Evolutionary conservation across 2,888 invertebrate species (phyloP).

Genomic region (Macrophya annulata): DNA sequence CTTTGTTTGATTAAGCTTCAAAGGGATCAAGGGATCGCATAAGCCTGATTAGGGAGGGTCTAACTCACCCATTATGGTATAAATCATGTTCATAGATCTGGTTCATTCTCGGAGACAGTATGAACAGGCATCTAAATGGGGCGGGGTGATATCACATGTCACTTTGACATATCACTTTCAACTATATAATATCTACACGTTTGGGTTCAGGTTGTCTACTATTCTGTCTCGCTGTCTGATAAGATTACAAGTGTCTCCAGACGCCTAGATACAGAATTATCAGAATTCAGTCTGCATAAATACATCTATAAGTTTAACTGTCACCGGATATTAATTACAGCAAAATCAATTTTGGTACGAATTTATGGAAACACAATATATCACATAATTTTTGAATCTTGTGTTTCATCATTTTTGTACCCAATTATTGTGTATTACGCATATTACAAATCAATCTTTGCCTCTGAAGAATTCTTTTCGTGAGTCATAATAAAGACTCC

Average conservation of each 20-base stretch:
- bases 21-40: conserved; percentile 15
- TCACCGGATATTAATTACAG: background rate
- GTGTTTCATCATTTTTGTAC: background rate
- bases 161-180: background rate
- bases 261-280: background rate
- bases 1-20: conserved; percentile 23
- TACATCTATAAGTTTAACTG: background rate
- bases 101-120: conserved; percentile 17
- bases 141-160: conserved; percentile 37
- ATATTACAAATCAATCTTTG: background rate
- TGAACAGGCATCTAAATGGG: conserved; percentile 23
- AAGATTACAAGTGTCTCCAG: background rate
- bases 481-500: background rate
- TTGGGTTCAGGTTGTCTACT: background rate
- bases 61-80: background rate
- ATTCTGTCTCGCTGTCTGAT: conserved; percentile 20
- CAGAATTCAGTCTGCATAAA: background rate
- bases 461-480: background rate
- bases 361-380: background rate
- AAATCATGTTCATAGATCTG: conserved; percentile 24
- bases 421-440: background rate
- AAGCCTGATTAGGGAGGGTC: background rate
- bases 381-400: background rate
- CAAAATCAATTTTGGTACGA: no score
- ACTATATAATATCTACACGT: background rate